Base-by-base conservation (phyloP, 2,888 invertebrate genomes). In the Mythimna loreyi region DNA sequence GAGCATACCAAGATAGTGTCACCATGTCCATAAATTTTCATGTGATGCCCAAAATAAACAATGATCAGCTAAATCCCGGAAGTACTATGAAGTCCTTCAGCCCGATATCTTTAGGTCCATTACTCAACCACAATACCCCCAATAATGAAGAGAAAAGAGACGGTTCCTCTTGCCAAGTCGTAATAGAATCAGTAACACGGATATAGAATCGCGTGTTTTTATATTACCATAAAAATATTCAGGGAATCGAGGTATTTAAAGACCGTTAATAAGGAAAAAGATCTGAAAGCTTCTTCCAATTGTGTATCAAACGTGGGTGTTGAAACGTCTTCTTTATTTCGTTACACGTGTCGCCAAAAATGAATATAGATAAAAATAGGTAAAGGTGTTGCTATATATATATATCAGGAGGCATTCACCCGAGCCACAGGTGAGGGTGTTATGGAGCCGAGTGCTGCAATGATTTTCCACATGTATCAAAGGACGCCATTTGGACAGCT, bases 21-120 rank as follows among this genome's bases (percentile, higher is more conserved):
- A 9, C 33, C 33, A 33, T 33, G 36, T 40, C 43, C n/a, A n/a
- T 8, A 47, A 47, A n/a, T 33, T 16, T 59, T 9, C 30, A 30
- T 4, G 19, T 9, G 25, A n/a, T 16, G 16, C 19, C 21, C 21
- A 49, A 47, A 55, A 25, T 30, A 43, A 43, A 43, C 9, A 47
- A 8, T 21, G 6, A n/a, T 21, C 11, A 7, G 4, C 19, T 21
- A 33, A 64, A 25, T 30, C 5, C 30, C 16, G 13, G 13, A 47
- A 28, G 11, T 23, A 55, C 13, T 3, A 47, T 19, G 19, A 45
- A n/a, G 9, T 57, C 19, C 36, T 2, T 21, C 28, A 65, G 6
- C 36, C 19, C 3, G 25, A 69, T 40, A 53, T 53, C 8, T 71
- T 47, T 30, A 28, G 16, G 21, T 55, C 36, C 28, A 9, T 49